phyloP scores from a whole-genome alignment of 1,140 invertebrate species.

The Psilanteris sp. region DNA sequence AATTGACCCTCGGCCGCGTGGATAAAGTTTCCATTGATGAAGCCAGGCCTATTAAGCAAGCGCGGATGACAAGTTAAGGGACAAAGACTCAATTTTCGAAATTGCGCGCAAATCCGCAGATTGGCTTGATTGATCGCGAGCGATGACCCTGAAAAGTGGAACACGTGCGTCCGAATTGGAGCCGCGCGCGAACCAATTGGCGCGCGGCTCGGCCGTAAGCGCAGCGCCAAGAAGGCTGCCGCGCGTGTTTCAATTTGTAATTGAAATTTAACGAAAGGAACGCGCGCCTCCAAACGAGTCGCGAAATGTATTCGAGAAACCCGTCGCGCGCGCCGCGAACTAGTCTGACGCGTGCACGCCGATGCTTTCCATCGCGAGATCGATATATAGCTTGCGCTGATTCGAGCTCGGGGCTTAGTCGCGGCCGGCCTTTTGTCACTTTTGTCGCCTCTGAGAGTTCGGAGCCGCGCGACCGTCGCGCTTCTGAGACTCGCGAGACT shows the following conservation, averaged over 20 bases:
- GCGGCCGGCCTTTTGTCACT: too few relatives aligned
- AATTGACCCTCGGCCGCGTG: conserved; percentile 75
- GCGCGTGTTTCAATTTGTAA: conserved; percentile 41
- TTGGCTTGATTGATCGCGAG: conserved; percentile 37
- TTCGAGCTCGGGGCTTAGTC: too few relatives aligned
- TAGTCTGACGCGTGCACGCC: conserved; percentile 27
- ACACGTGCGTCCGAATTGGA: conserved; percentile 12
- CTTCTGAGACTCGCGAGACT: too few relatives aligned
- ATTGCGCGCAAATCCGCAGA: conserved; percentile 53
- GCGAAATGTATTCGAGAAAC: conserved; percentile 47
- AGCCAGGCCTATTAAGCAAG: conserved; percentile 63
- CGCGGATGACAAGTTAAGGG: conserved; percentile 60
- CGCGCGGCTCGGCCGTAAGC: background rate
- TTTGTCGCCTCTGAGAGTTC: too few relatives aligned
- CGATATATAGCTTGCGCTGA: too few relatives aligned
- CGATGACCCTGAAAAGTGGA: conserved; percentile 31
- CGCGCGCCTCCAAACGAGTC: conserved; percentile 39
- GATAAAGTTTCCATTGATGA: conserved; percentile 73
- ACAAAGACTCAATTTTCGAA: conserved; percentile 65
- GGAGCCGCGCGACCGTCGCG: too few relatives aligned
- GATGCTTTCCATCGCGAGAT: too few relatives aligned
- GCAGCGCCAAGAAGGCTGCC: conserved; percentile 30
- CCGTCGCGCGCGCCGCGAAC: conserved; percentile 16
- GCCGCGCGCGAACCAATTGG: conserved; percentile 1
- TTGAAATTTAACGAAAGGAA: conserved; percentile 38